Percentiles rank a stretch among this genome's conserved stretches.
phyloP scores from a whole-genome alignment of 2,888 invertebrate species.

The Diadromus collaris region DNA sequence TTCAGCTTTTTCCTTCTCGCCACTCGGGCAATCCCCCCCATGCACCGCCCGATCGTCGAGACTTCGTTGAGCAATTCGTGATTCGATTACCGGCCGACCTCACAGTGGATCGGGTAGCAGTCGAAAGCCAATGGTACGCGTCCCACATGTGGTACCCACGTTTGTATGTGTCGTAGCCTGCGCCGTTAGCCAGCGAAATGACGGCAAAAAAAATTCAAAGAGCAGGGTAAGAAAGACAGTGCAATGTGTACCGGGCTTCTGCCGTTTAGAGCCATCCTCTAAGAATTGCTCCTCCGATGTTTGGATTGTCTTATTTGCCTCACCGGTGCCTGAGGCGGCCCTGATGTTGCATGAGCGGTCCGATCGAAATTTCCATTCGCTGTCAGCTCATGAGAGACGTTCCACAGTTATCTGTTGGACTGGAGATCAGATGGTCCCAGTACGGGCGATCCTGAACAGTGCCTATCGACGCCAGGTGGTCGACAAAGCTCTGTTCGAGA shows the following conservation, averaged over 20 bases:
- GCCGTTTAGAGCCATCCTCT: not conserved
- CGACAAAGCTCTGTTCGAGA: not conserved
- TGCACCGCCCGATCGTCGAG: slow-evolving; percentile 5
- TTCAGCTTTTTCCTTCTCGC: slow-evolving; percentile 13
- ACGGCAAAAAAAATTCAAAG: not conserved
- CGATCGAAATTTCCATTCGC: not conserved
- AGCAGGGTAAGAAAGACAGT: not conserved
- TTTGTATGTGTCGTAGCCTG: not conserved
- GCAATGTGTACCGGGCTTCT: too few relatives aligned
- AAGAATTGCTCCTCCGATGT: not conserved
- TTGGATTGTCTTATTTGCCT: not conserved
- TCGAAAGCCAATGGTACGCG: not conserved
- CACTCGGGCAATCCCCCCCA: not conserved
- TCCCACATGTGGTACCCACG: not conserved
- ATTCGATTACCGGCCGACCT: slow-evolving; percentile 32
- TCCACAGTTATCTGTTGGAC: not conserved
- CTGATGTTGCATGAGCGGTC: not conserved
- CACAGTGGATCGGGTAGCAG: not conserved
- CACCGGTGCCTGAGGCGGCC: not conserved
- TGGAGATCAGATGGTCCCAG: not conserved
- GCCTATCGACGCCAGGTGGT: not conserved
- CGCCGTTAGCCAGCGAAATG: not conserved
- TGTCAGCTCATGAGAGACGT: not conserved
- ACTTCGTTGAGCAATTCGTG: slow-evolving; percentile 29
- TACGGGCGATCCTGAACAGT: not conserved